Percentiles rank a stretch among this genome's conserved stretches.
These are phyloP conservation scores for Morpho achilles DNA, from an alignment of 2,888 invertebrate genomes.

Conservation along the genomic window DNA sequence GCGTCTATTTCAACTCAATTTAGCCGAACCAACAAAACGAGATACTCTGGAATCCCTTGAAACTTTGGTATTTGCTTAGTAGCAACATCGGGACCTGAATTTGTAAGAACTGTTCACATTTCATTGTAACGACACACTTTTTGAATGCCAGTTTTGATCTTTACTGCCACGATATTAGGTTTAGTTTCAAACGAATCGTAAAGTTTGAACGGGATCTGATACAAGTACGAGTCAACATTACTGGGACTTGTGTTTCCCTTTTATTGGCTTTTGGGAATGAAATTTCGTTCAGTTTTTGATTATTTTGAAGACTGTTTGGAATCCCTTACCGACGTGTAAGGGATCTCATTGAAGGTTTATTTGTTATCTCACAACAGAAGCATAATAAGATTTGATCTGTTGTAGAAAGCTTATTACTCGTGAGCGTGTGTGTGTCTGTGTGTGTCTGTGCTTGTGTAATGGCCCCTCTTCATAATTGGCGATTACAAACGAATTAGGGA, in stretches of 20 bases:
- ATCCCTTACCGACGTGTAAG: too few species aligned
- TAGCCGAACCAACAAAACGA: slow-evolving; percentile 23
- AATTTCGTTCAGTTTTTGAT: slow-evolving; percentile 6
- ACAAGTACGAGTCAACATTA: slow-evolving; percentile 54
- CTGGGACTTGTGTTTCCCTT: slow-evolving; percentile 50
- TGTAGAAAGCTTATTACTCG: too few species aligned
- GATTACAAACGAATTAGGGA: too few species aligned
- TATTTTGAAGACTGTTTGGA: slow-evolving; percentile 5
- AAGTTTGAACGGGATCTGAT: slow-evolving; percentile 44
- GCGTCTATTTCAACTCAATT: slow-evolving; percentile 23
- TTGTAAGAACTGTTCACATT: slow-evolving; percentile 59
- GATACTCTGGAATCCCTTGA: slow-evolving; percentile 25
- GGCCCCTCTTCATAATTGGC: too few species aligned
- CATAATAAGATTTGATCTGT: too few species aligned
- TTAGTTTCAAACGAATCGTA: slow-evolving; percentile 1
- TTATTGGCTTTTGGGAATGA: slow-evolving; percentile 44
- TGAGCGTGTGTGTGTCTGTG: too few species aligned
- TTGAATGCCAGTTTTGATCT: neutral
- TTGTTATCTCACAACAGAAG: too few species aligned
- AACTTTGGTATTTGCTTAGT: slow-evolving; percentile 32
- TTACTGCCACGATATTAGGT: slow-evolving; percentile 2
- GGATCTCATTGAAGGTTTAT: too few species aligned
- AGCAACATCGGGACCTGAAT: slow-evolving; percentile 32
- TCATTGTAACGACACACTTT: slow-evolving; percentile 28
- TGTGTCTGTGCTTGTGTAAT: too few species aligned